Conservation (phyloP, 37 sponge, comb jelly and placozoan species). For the Agelas oroides region DNA sequence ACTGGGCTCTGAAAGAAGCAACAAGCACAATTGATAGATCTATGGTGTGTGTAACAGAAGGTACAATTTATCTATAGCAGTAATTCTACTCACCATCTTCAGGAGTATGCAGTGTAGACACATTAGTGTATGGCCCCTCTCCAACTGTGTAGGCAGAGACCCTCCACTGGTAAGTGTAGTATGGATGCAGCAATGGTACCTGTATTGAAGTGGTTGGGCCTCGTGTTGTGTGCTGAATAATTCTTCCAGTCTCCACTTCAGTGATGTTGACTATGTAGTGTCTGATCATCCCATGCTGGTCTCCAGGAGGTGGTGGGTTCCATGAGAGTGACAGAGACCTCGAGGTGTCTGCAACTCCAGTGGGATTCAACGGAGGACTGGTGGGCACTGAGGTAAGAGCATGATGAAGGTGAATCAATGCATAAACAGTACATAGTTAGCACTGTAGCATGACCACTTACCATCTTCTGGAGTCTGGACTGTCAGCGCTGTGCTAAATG, state of each 20-base stretch:
- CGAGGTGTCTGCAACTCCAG: background rate
- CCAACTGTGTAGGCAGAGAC: slow-evolving; percentile 31
- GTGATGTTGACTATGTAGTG: background rate
- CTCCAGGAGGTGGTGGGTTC: slow-evolving; percentile 13
- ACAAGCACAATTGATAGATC: no score
- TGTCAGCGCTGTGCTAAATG: slow-evolving; percentile 6
- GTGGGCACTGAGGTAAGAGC: slow-evolving; percentile 18
- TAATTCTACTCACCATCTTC: slow-evolving; percentile 7
- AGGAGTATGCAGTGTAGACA: background rate
- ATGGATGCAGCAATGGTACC: background rate
- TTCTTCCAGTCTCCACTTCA: background rate
- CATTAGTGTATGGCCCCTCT: slow-evolving; percentile 5
- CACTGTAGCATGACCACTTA: no score
- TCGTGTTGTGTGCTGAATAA: background rate
- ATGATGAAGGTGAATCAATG: no score
- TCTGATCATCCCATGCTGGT: slow-evolving; percentile 39
- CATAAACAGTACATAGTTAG: no score
- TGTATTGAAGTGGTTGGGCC: slow-evolving; percentile 6
- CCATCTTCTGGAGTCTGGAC: slow-evolving; percentile 29
- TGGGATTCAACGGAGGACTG: slow-evolving; percentile 33
- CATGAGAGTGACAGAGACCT: slow-evolving; percentile 31
- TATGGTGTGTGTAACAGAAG: no score
- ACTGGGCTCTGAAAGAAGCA: no score
- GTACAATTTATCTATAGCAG: no score
- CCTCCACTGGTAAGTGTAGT: slow-evolving; percentile 2